Evolutionary conservation across 1,140 invertebrate genomes (phyloP), one percentile per base, ranked within the genome.

Genomic region (Heliconius eleuchia): DNA sequence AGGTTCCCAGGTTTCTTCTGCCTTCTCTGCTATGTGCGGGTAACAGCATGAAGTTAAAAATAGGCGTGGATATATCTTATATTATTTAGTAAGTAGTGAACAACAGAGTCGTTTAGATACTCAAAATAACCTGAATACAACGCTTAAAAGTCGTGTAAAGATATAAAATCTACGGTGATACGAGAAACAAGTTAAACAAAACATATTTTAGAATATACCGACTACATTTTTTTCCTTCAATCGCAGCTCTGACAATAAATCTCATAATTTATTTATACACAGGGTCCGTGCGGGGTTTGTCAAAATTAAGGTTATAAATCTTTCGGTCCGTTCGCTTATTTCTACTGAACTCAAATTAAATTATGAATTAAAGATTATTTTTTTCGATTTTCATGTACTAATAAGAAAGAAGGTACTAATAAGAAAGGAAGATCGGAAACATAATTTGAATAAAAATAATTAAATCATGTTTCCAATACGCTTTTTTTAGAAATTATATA

Each of bases 281-380:
- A 66, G 71, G 73, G 81, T 83, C 81, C 83, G 80, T 84, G 78
- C 81, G 81, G 82, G 83, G 80, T 79, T 84, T 86, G 84, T 86
- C 84, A 86, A 86, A 86, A 86, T 84, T 84, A 86, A 84, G 74
- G 72, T 74, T 79, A 86, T 86, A 86, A 86, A 86, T 84, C 78
- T 83, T 74, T 50, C 42, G 60, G 30, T 30, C 60, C 60, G 60
- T 66, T 57, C 73, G 79, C 77, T 76, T 72, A 82, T 80, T 83
- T 79, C 78, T 83, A 76, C 79, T 73, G 81, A 50, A 79, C 73
- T 80, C 82, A 80, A 84, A 82, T 84, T 76, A 79, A 74, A 78
- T 84, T 83, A 39, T 73, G 78, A 83, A 83, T 81, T 80, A 84
- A 82, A 82, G 78, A 74, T 80, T 78, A 71, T 50, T 76, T 50